Base-by-base conservation (phyloP, 2,888 invertebrate species). In the Petrophora chlorosata region DNA sequence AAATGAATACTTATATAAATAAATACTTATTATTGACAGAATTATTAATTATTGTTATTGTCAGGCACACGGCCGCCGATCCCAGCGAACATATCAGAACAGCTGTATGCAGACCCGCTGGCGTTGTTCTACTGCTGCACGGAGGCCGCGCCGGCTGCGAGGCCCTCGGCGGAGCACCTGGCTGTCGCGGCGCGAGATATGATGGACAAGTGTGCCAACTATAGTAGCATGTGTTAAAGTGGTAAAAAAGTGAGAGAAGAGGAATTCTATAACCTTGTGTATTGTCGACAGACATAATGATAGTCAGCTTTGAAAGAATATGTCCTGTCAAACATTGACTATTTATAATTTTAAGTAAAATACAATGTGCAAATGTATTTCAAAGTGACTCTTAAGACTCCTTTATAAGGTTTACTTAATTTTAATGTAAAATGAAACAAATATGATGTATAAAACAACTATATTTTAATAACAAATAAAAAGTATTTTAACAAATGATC, bases 111-210 rank as follows among this genome's bases (percentile, higher is more conserved):
- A 7, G 81, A 83, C 3, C 90, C 95, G 0, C 85, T 96, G 1
- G 92, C 94, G 23, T 62, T 96, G 52, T 96, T 95, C 83, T 92
- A 91, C 74, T 90, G 92, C 56, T 95, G 96, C 72, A 96, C 96
- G 0, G 93, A 94, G 70, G 71, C 82, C 5, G 76, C 89, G 55
- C 90, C 92, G 3, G 78, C 83, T 12, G 77, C 87, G 53, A 82
- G 96, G 13, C 95, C 95, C 0, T 73, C 90, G 1, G 94, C 95
- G 0, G 79, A 76, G 33, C 91, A 92, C 36, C 72, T 94, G 3
- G 76, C 70, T 0, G 7, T 33, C 0, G 80, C 76, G n/a, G 91
- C 92, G 0, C 58, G 63, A 2, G 84, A 86, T 22, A 84, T 86
- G 79, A 51, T 81, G 17, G 33, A 35, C 9, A 30, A 38, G 2